phyloP scores from a whole-genome alignment of 2,113 vertebrate species.

The Progne subis region DNA sequence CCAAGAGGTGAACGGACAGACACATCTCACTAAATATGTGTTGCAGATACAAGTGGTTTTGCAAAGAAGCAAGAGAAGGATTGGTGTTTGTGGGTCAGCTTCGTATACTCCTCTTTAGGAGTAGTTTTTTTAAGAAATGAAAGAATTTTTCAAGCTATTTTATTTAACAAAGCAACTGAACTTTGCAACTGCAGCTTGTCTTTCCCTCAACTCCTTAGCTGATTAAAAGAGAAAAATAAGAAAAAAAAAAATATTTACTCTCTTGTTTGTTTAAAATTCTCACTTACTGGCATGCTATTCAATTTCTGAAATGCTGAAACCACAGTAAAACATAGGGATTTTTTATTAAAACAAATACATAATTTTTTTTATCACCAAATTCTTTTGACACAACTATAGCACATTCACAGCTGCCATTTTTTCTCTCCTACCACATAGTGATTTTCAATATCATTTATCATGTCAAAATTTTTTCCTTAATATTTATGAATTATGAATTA shows the following conservation, averaged over 20 bases:
- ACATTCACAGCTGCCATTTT: not conserved
- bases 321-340: not conserved
- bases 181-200: not conserved
- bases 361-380: not conserved
- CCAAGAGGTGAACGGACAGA: not conserved
- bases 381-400: not conserved
- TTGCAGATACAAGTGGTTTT: not conserved
- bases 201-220: not conserved
- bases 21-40: not conserved
- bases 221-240: not conserved
- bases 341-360: not conserved
- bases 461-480: not conserved
- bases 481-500: slow-evolving; percentile 22
- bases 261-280: not conserved
- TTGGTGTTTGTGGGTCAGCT: not conserved
- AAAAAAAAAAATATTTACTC: not conserved
- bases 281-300: not conserved
- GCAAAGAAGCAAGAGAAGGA: not conserved
- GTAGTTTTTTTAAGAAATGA: not conserved
- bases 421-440: not conserved
- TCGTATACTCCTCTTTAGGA: not conserved
- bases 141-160: not conserved
- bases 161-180: not conserved
- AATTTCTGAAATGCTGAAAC: not conserved
- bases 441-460: not conserved